phyloP scores from a whole-genome alignment of 2,797 vertebrate genomes.

The Tokudaia muenninki region DNA sequence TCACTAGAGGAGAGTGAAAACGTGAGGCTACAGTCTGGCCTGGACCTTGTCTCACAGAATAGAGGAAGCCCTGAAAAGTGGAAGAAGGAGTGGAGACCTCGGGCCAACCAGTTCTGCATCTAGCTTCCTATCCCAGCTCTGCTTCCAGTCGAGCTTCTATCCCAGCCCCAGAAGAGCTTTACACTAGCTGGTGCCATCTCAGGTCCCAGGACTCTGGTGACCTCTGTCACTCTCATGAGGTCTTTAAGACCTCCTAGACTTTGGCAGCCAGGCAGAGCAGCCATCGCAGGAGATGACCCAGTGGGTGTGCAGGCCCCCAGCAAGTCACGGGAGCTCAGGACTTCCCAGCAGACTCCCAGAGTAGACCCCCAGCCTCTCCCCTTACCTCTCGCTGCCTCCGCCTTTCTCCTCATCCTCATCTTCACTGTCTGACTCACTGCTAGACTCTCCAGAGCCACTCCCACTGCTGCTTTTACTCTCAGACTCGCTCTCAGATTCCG shows the following conservation, averaged over 20 bases:
- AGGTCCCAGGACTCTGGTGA: background rate
- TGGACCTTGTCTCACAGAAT: background rate
- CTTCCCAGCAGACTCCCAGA: background rate
- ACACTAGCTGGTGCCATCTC: background rate
- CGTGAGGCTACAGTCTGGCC: background rate
- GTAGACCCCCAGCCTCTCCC: background rate
- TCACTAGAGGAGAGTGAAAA: background rate
- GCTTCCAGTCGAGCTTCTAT: background rate
- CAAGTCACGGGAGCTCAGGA: background rate
- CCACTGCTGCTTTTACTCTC: constrained; percentile 90
- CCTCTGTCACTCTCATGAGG: rapidly evolving
- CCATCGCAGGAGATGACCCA: background rate
- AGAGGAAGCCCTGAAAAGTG: background rate
- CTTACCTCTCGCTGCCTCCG: constrained; percentile 89
- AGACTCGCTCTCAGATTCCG: constrained; percentile 91
- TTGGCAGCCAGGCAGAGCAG: background rate
- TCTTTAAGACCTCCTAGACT: background rate
- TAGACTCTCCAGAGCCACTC: constrained; percentile 91
- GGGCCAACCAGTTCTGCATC: background rate
- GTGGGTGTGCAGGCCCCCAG: background rate
- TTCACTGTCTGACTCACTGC: constrained; percentile 88
- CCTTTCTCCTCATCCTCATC: constrained; percentile 91
- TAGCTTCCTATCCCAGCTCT: background rate
- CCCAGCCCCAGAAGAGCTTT: background rate
- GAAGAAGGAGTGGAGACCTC: background rate